These are phyloP conservation scores for Lampris megalopsis DNA, from an alignment of 2,113 vertebrate species.

Conservation along the genomic window DNA sequence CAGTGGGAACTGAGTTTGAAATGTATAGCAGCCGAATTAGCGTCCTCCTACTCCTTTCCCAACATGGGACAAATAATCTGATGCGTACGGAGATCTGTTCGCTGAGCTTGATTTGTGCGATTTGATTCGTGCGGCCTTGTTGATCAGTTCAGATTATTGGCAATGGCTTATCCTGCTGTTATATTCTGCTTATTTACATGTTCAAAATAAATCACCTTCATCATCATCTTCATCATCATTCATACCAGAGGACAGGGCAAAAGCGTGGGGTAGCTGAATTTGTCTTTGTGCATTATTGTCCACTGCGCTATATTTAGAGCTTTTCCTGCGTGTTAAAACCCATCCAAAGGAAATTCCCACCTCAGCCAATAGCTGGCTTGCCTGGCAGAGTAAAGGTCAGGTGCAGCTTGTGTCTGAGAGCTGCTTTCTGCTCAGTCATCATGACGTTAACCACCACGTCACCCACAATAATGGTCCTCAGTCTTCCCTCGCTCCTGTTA, in stretches of 20 bases:
- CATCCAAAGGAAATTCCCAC: conserved; percentile 47
- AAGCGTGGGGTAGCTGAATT: neutral
- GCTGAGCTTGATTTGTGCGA: too few species aligned
- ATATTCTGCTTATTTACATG: too few species aligned
- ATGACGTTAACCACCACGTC: conserved; percentile 68
- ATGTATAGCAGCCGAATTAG: too few species aligned
- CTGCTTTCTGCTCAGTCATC: conserved; percentile 70
- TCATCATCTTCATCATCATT: neutral
- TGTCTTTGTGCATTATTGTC: conserved; percentile 21
- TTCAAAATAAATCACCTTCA: neutral
- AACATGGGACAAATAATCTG: too few species aligned
- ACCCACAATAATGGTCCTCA: conserved; percentile 65
- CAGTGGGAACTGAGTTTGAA: too few species aligned
- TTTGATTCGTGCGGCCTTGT: too few species aligned
- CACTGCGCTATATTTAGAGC: conserved; percentile 52
- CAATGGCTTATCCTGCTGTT: too few species aligned
- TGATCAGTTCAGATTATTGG: too few species aligned
- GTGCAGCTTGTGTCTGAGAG: conserved; percentile 39
- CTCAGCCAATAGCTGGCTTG: conserved; percentile 48
- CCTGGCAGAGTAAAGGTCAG: conserved; percentile 57
- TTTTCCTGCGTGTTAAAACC: conserved; percentile 21
- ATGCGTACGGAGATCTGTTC: too few species aligned
- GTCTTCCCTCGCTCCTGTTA: conserved; percentile 33
- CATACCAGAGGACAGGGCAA: conserved; percentile 17
- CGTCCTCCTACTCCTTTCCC: too few species aligned